Percentiles rank a stretch among this genome's conserved stretches.
Evolutionary conservation across 2,797 vertebrate species (phyloP).

Genomic region (Epinephelus coioides): DNA sequence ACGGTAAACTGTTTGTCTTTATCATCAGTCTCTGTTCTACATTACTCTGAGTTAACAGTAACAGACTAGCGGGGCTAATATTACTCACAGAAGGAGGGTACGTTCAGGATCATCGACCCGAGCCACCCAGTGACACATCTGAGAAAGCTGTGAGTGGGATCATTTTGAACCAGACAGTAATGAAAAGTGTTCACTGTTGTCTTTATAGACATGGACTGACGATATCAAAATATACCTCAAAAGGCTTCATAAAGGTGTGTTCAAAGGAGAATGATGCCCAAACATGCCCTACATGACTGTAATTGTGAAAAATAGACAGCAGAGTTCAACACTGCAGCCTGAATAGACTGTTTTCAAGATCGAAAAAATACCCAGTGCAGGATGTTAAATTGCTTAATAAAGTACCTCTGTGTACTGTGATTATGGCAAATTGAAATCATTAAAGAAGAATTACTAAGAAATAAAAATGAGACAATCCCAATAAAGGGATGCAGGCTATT

Average conservation of each 20-base stretch:
- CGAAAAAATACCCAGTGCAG: not conserved
- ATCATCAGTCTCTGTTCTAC: not conserved
- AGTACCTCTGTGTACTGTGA: no score
- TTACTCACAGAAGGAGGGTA: slow-evolving; percentile 31
- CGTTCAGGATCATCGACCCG: slow-evolving; percentile 44
- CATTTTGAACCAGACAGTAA: slow-evolving; percentile 8
- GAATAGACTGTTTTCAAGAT: not conserved
- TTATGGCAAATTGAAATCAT: no score
- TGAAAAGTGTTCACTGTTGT: not conserved
- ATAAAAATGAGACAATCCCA: no score
- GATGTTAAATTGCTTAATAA: no score
- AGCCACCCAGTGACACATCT: slow-evolving; percentile 43
- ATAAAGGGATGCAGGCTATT: no score
- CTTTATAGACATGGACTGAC: not conserved
- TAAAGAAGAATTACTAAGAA: no score
- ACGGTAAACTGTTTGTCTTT: slow-evolving; percentile 11
- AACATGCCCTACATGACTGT: not conserved
- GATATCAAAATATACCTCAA: not conserved
- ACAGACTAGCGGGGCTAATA: slow-evolving; percentile 24
- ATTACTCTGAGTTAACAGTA: slow-evolving; percentile 12
- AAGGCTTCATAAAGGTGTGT: not conserved
- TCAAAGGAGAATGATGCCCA: not conserved
- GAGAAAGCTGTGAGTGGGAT: slow-evolving; percentile 21
- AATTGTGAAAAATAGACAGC: not conserved
- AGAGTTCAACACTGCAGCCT: not conserved